A percentile compares a stretch with the other conserved stretches of the same genome.
Conservation (phyloP, 2,888 invertebrate species). For the Acrocyrtus sp. region DNA sequence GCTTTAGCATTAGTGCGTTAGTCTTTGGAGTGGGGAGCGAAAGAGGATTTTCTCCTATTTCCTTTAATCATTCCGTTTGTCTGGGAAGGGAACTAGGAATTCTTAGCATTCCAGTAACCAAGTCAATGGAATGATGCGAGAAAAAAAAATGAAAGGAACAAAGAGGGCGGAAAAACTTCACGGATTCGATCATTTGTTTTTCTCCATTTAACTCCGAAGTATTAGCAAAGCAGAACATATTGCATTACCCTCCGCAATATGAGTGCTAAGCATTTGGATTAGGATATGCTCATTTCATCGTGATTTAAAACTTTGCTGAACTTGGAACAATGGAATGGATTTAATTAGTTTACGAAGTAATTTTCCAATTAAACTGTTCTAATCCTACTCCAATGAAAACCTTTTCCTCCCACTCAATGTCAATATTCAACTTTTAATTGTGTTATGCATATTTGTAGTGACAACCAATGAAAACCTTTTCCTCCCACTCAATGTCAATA, state of each 20-base stretch:
- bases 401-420: no score
- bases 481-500: conserved; percentile 16
- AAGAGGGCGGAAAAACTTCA: conserved; percentile 24
- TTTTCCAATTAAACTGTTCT: no score
- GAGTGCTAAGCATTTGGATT: no score
- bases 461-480: no score
- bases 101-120: conserved; percentile 38
- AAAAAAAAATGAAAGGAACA: not conserved
- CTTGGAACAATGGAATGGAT: not conserved
- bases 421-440: no score
- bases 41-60: conserved; percentile 30
- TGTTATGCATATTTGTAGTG: no score
- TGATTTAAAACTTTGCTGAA: not conserved
- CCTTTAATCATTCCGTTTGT: conserved; percentile 32
- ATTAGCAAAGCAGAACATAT: not conserved
- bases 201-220: conserved; percentile 12
- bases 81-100: conserved; percentile 29
- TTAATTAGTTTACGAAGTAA: no score
- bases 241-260: no score
- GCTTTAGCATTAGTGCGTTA: no score
- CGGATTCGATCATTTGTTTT: conserved; percentile 44
- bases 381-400: no score
- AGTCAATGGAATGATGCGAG: conserved; percentile 23
- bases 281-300: no score
- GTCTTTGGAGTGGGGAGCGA: no score